phyloP scores from a whole-genome alignment of 2,113 vertebrate species.

The Cololabis saira region DNA sequence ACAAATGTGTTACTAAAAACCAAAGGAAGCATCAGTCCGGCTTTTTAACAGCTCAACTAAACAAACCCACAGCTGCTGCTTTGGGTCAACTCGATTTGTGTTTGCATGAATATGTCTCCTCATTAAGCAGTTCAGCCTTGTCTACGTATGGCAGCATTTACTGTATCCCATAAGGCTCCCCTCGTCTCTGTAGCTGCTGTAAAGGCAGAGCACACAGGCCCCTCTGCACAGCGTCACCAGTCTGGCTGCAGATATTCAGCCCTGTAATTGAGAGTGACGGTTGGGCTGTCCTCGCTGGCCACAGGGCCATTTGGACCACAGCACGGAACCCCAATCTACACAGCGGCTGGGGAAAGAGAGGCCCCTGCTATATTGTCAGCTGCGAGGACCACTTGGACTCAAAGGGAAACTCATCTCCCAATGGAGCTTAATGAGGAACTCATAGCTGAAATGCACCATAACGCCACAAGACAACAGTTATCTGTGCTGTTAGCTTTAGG shows the following conservation, averaged over 20 bases:
- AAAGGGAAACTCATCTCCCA: conserved; percentile 66
- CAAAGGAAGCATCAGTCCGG: background rate
- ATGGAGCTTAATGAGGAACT: conserved; percentile 79
- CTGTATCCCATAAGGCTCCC: conserved; percentile 14
- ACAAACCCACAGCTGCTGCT: conserved; percentile 28
- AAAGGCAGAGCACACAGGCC: conserved; percentile 52
- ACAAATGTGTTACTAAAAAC: conserved; percentile 12
- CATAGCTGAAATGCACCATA: conserved; percentile 42
- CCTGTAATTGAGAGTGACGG: conserved; percentile 81
- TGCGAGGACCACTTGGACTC: conserved; percentile 67
- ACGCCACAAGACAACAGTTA: conserved; percentile 48
- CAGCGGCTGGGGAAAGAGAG: conserved; percentile 59
- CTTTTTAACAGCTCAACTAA: background rate
- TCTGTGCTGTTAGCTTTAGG: background rate
- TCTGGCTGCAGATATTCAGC: conserved; percentile 74
- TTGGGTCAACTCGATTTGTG: background rate
- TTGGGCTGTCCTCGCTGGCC: conserved; percentile 71
- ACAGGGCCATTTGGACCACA: conserved; percentile 56
- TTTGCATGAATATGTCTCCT: conserved; percentile 24
- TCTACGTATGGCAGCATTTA: conserved; percentile 38
- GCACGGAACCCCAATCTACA: conserved; percentile 71
- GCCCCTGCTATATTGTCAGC: conserved; percentile 76
- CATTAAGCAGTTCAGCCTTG: conserved; percentile 43
- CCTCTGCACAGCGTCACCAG: conserved; percentile 49
- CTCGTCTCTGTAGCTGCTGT: conserved; percentile 30